Base-by-base conservation (phyloP, 2,888 invertebrate species). In the Lasius fuliginosus region DNA sequence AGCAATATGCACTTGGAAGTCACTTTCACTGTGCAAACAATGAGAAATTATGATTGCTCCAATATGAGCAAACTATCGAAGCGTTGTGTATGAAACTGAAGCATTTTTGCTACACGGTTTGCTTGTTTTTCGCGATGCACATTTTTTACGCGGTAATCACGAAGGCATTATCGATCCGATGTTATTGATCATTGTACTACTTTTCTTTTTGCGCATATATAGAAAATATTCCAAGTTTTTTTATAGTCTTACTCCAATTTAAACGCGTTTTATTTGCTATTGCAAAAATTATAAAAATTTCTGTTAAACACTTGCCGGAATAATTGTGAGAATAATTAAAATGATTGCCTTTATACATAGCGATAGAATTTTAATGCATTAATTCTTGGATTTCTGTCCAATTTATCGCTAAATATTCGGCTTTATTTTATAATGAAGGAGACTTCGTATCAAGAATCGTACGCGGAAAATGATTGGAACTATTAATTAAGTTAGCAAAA, bases 11-110 rank as follows among this genome's bases (percentile, higher is more conserved):
- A 84, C 76, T 53, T 85, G 71, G 77, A 82, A 76, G 84, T 76
- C 46, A 88, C 89, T 89, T 89, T 89, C 89, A 79, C 86, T 82
- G 69, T 71, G 42, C 71, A 81, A 83, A 89, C 89, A 89, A 89
- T 88, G 64, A 75, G 62, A 42, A 64, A 82, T 64, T 65, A 76
- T 76, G 82, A 75, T 75, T 82, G 36, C 42, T 71, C 71, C 71
- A 71, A 79, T 79, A 79, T 69, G 42, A 33, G 71, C 36, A 12
- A 71, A 81, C 73, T 71, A 71, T 71, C 79, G 79, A 81, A 46
- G 79, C 71, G 71, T 71, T 46, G 36, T 23, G 8, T 58, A n/a
- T 53, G n/a, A 53, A 53, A 8, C 49, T 56, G 30, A 69, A 58
- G 42, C 60, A 71, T 81, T 81, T 81, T 81, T 79, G 30, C 15